These are phyloP conservation scores for Anableps anableps DNA, from an alignment of 2,797 vertebrate genomes.

Conservation along the genomic window DNA sequence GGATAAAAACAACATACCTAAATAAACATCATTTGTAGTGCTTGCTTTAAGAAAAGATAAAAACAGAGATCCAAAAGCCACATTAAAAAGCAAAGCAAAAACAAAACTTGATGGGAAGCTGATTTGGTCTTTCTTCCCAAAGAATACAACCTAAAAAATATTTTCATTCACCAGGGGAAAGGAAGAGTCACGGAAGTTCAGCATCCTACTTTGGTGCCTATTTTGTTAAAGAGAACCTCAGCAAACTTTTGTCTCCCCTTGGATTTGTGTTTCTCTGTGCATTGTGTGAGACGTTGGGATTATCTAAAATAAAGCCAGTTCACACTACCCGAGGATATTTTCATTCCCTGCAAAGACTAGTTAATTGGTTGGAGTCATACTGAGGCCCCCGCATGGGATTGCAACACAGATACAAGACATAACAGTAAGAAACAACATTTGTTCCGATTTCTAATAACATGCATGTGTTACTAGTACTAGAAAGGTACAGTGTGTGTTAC, in stretches of 20 bases:
- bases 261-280: slow-evolving; percentile 44
- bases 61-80: no score
- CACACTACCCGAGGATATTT: slow-evolving; percentile 67
- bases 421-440: slow-evolving; percentile 35
- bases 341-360: slow-evolving; percentile 50
- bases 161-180: slow-evolving; percentile 36
- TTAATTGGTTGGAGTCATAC: slow-evolving; percentile 75
- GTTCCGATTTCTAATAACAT: slow-evolving; percentile 38
- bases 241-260: slow-evolving; percentile 41
- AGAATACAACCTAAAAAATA: slow-evolving; percentile 26
- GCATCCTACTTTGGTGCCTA: slow-evolving; percentile 38
- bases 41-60: not conserved
- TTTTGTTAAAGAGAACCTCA: slow-evolving; percentile 50
- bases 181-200: slow-evolving; percentile 16
- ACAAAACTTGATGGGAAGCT: not conserved
- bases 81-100: not conserved
- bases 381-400: slow-evolving; percentile 39
- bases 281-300: slow-evolving; percentile 58
- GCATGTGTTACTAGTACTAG: slow-evolving; percentile 33
- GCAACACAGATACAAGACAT: slow-evolving; percentile 48
- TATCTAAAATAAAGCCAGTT: slow-evolving; percentile 66
- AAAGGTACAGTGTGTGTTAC: slow-evolving; percentile 3
- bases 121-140: slow-evolving; percentile 12
- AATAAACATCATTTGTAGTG: not conserved
- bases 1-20: not conserved